Evolutionary conservation across 2,113 vertebrate genomes (phyloP).

Genomic region (Pedetes capensis): DNA sequence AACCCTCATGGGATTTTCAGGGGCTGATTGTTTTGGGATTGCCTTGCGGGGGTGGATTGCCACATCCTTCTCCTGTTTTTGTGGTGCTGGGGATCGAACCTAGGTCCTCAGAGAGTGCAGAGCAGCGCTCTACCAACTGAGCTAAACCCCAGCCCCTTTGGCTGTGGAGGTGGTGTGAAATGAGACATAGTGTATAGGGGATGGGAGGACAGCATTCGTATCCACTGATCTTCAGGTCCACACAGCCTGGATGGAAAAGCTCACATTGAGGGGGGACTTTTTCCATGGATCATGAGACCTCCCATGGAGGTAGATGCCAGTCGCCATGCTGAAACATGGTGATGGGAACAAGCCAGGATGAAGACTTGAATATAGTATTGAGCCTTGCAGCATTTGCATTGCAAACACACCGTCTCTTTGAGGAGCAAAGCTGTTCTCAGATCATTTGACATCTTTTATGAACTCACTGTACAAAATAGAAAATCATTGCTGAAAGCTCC

Average conservation of each 20-base stretch:
- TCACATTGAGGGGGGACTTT: not conserved
- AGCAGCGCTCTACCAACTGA: too few species aligned
- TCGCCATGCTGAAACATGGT: not conserved
- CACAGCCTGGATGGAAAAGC: not conserved
- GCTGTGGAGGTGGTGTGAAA: not conserved
- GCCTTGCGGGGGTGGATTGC: too few species aligned
- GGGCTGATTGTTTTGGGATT: too few species aligned
- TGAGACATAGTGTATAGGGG: not conserved
- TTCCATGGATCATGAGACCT: not conserved
- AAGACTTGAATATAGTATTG: not conserved
- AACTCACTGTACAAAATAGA: not conserved
- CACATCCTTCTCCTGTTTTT: too few species aligned
- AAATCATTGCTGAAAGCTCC: not conserved
- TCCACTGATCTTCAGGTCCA: not conserved
- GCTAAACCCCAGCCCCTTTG: too few species aligned
- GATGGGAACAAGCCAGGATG: not conserved
- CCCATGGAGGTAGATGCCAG: not conserved
- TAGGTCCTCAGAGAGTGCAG: too few species aligned
- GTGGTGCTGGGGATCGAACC: too few species aligned
- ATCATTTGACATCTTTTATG: not conserved
- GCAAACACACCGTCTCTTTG: not conserved
- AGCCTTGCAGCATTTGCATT: not conserved
- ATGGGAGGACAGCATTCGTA: fast-evolving
- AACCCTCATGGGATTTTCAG: too few species aligned
- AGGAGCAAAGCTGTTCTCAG: not conserved